These are phyloP conservation scores for Heloderma charlesbogerti DNA, from an alignment of 2,113 vertebrate species.

Conservation along the genomic window DNA sequence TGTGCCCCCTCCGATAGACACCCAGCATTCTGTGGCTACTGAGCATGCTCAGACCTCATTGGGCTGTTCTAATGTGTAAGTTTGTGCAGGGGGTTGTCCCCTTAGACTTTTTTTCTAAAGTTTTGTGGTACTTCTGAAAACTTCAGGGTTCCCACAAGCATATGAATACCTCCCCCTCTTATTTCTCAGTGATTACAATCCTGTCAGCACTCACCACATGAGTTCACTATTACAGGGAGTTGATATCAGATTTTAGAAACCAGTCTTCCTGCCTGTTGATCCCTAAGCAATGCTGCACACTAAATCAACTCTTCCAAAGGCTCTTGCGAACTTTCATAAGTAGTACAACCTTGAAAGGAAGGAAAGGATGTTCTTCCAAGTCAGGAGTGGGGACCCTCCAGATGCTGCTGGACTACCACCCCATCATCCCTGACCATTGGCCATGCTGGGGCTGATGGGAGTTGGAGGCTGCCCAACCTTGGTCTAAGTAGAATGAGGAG, in stretches of 20 bases:
- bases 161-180: too few relatives aligned
- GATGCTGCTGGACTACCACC: too few relatives aligned
- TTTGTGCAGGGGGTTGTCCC: rapidly evolving
- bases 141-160: background rate
- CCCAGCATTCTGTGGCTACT: background rate
- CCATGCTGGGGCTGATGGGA: too few relatives aligned
- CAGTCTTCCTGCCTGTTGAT: background rate
- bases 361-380: background rate
- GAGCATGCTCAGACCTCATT: background rate
- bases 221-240: background rate
- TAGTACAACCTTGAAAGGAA: background rate
- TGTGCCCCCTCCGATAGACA: background rate
- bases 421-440: too few relatives aligned
- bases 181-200: background rate
- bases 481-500: background rate
- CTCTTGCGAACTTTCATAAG: background rate
- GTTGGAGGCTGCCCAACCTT: background rate
- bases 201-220: background rate
- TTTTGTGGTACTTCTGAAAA: background rate
- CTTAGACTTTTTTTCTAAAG: background rate
- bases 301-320: background rate
- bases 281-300: background rate
- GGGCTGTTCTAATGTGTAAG: background rate
- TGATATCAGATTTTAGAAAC: background rate
- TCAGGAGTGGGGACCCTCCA: too few relatives aligned